These are phyloP conservation scores for Phataginus tricuspis DNA, from an alignment of 2,797 vertebrate genomes.

Conservation along the genomic window DNA sequence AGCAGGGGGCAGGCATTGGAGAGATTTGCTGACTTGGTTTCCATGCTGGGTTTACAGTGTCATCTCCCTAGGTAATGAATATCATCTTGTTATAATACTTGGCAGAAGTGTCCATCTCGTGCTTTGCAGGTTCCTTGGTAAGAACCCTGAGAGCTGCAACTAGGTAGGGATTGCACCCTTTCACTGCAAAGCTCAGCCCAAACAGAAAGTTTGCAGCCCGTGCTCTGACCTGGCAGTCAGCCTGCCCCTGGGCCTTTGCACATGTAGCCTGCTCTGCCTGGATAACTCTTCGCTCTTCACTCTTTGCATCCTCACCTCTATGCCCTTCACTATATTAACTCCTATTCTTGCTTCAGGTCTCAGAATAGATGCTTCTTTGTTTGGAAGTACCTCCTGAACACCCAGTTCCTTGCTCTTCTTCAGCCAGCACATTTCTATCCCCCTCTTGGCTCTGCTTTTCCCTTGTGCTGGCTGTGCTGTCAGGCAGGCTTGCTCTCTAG, in stretches of 20 bases:
- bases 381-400: not conserved
- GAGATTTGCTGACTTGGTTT: not conserved
- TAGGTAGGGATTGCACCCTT: not conserved
- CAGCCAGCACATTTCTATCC: too few species aligned
- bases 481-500: not conserved
- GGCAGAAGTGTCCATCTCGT: not conserved
- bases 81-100: not conserved
- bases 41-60: not conserved
- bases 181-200: not conserved
- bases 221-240: not conserved
- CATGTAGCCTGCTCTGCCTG: not conserved
- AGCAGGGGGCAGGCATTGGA: too few species aligned
- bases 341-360: not conserved
- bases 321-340: not conserved
- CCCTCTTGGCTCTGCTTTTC: not conserved
- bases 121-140: not conserved
- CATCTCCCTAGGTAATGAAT: not conserved
- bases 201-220: not conserved
- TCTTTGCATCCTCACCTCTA: not conserved
- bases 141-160: not conserved
- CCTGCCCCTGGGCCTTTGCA: constrained; percentile 29
- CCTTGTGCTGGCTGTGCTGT: not conserved
- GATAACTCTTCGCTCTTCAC: not conserved
- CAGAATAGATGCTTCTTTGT: not conserved
- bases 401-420: not conserved